Base-by-base conservation (phyloP, 2,113 vertebrate genomes). In the Etheostoma cragini region DNA sequence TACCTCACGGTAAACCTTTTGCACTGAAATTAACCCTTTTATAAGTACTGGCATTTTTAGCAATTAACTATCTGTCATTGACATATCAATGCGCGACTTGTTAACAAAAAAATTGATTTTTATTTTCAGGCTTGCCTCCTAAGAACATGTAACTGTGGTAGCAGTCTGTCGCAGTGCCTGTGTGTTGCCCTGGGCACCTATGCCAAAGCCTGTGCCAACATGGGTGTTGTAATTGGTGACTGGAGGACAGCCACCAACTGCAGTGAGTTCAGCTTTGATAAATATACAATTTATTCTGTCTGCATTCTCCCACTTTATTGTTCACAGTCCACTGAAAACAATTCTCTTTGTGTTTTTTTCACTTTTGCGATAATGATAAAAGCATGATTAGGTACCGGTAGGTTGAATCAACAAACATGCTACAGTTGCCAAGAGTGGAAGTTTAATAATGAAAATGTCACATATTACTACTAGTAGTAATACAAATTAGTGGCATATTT, bases 131-230 rank as follows among this genome's bases (percentile, higher is more conserved):
- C 87, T 35, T 96, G 95, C 76, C 61, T 92, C 72, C 71, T 86
- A 8, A 88, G 79, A 80, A 92, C 92, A 5, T 95, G 95, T 53
- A 87, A 75, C 46, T 94, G 91, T 63, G 76, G 56, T 1, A 46
- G 35, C 14, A 70, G 24, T 33, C 12, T 87, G 63, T 46, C 83
- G 57, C 73, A 88, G 66, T 94, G 87, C 57, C 12, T 92, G 14
- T 96, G 95, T 72, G 82, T 84, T 15, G 89, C 93, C 60, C 63
- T 96, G 74, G 89, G 78, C n/a, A 94, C 79, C 69, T 96, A 95
- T 0, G 92, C 90, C 16, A 93, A 95, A 91, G 94, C 91, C 76
- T 96, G 95, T 24, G 66, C 84, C 42, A 17, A 26, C 66, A 81
- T 92, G n/a, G 94, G 93, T 6, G 69, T 92, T 21, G 57, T 24